A percentile compares a stretch with the other conserved stretches of the same genome.
These are phyloP conservation scores for Microcebus ravelobensis DNA, from an alignment of 2,113 vertebrate genomes.

Conservation along the genomic window DNA sequence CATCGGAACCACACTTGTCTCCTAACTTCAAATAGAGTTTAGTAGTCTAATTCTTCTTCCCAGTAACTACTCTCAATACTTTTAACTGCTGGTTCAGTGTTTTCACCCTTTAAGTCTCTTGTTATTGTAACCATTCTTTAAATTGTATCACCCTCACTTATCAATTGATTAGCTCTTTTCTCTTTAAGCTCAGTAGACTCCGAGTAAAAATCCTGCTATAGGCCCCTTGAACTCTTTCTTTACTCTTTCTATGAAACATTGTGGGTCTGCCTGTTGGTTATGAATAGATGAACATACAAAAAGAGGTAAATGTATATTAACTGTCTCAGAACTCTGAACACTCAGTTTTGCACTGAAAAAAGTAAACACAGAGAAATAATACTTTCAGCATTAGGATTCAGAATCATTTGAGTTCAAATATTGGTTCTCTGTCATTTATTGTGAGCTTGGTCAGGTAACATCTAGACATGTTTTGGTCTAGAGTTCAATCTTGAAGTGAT, in stretches of 20 bases:
- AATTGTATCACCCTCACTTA: background rate
- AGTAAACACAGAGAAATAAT: background rate
- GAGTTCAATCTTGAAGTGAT: background rate
- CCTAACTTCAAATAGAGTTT: background rate
- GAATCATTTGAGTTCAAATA: background rate
- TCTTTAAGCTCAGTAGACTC: background rate
- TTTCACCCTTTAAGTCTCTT: background rate
- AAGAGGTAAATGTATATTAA: background rate
- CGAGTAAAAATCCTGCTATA: background rate
- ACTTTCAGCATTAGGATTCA: background rate
- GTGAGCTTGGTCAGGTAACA: background rate
- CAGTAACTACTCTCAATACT: background rate
- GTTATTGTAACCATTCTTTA: background rate
- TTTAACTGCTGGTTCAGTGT: background rate
- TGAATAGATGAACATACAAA: background rate
- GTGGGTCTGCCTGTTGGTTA: background rate
- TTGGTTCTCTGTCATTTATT: background rate
- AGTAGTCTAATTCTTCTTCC: background rate
- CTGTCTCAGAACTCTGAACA: background rate
- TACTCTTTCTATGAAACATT: background rate
- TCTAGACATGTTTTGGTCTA: background rate
- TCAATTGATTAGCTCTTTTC: background rate
- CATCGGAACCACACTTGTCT: background rate
- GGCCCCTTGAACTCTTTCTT: background rate
- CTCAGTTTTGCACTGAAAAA: background rate